Evolutionary conservation across 2,113 vertebrate genomes (phyloP), one percentile per base, ranked within the genome.

Genomic region (Poecile atricapillus): DNA sequence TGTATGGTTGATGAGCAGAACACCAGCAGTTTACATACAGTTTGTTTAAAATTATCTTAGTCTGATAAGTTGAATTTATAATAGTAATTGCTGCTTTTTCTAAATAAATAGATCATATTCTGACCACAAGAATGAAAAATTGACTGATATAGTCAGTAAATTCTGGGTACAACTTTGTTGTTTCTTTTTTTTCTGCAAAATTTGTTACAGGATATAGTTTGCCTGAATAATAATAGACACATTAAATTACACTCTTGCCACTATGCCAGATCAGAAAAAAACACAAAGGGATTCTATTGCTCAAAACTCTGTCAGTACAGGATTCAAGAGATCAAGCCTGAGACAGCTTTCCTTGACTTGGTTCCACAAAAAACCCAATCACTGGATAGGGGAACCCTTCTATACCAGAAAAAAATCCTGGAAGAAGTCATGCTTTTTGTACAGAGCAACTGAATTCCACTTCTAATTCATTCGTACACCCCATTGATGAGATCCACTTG

Each of bases 311-410:
- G 75, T 70, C 41, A 71, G 27, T 16, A 56, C 3, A 9, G 9
- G 7, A 71, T 44, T 93, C 49, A 82, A 55, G 22, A 78, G 11
- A 4, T 31, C 8, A 24, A 77, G 41, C 6, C 23, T 90, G 15
- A 89, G n/a, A 13, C 47, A 83, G 0, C 2, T 88, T 88, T 89
- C 23, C 27, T 71, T 68, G 24, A 44, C 31, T n/a, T 82, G 31
- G 47, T 13, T 60, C 20, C 8, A 13, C 8, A 7, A 17, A 53
- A 56, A 91, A 41, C 12, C 4, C 1, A 8, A 2, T 41, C 31
- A 37, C 3, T 15, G 12, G 22, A 19, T 0, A 2, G 12, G 11
- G 6, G 14, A 70, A 9, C 3, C 0, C 18, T 75, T 78, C 65
- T 17, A 27, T 43, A 19, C 21, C 30, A 59, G 50, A 86, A 89